Conservation (phyloP, 2,888 invertebrate species). For the Drosophila infuscata region DNA sequence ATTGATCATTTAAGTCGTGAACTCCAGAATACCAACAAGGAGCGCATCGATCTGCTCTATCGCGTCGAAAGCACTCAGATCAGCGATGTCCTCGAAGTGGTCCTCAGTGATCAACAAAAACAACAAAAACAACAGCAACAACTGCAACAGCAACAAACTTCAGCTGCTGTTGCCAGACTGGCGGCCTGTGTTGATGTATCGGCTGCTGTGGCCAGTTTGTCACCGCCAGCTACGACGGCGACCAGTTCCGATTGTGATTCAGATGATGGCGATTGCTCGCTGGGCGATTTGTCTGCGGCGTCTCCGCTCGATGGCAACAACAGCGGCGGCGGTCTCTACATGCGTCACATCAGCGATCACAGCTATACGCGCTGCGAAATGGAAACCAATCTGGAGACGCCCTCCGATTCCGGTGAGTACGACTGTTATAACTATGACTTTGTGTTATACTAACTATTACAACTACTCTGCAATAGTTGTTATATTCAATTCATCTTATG, state of each 20-base stretch:
- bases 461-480: not conserved
- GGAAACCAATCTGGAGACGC: slow-evolving; percentile 92
- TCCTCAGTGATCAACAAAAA: slow-evolving; percentile 51
- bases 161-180: not conserved
- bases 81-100: slow-evolving; percentile 81
- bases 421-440: not conserved
- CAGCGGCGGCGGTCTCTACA: slow-evolving; percentile 10
- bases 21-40: slow-evolving; percentile 82
- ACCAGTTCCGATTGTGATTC: slow-evolving; percentile 65
- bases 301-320: slow-evolving; percentile 46
- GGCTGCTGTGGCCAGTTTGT: slow-evolving; percentile 14
- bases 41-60: slow-evolving; percentile 62
- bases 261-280: slow-evolving; percentile 60
- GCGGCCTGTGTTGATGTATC: slow-evolving; percentile 10
- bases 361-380: slow-evolving; percentile 89
- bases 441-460: not conserved
- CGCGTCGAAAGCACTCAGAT: slow-evolving; percentile 42
- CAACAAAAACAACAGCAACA: slow-evolving; percentile 28
- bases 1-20: slow-evolving; percentile 82
- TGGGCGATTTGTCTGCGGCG: slow-evolving; percentile 28
- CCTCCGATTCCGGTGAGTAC: slow-evolving; percentile 94
- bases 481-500: not conserved
- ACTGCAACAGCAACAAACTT: not conserved
- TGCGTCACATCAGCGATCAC: slow-evolving; percentile 86
- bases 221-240: slow-evolving; percentile 45